phyloP scores from a whole-genome alignment of 1,140 invertebrate species.

The Antheraea mylitta region DNA sequence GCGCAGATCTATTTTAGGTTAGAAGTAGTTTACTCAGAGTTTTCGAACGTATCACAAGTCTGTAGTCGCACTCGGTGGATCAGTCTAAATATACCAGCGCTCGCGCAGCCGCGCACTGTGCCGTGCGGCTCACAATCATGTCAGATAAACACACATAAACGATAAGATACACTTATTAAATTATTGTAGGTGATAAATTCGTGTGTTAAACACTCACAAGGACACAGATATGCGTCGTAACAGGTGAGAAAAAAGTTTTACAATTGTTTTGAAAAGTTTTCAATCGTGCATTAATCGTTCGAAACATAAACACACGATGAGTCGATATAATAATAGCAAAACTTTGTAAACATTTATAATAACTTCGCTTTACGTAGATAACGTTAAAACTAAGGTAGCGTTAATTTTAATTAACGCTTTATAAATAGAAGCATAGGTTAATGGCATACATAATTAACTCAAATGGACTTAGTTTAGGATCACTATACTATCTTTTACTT shows the following conservation, averaged over 20 bases:
- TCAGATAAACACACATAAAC: slow-evolving; percentile 49
- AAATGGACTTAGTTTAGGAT: slow-evolving; percentile 22
- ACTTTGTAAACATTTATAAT: slow-evolving; percentile 42
- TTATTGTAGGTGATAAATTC: slow-evolving; percentile 39
- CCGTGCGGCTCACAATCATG: slow-evolving; percentile 30
- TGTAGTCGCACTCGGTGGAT: slow-evolving; percentile 48
- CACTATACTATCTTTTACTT: slow-evolving; percentile 9
- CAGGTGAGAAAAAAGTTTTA: slow-evolving; percentile 50
- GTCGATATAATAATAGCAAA: slow-evolving; percentile 31
- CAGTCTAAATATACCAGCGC: slow-evolving; percentile 75
- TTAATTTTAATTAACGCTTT: slow-evolving; percentile 16
- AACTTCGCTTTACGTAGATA: slow-evolving; percentile 30
- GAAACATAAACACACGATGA: slow-evolving; percentile 33
- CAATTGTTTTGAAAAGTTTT: slow-evolving; percentile 31
- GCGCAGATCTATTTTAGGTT: slow-evolving; percentile 32
- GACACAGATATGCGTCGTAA: slow-evolving; percentile 60
- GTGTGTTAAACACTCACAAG: slow-evolving; percentile 24
- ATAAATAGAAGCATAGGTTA: slow-evolving; percentile 13
- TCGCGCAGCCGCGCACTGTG: slow-evolving; percentile 52
- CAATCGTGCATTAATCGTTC: slow-evolving; percentile 27
- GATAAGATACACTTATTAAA: slow-evolving; percentile 66
- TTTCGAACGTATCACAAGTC: slow-evolving; percentile 50
- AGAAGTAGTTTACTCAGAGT: slow-evolving; percentile 26
- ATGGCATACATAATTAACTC: slow-evolving; percentile 24
- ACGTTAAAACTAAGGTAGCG: slow-evolving; percentile 25